These are phyloP conservation scores for Thripadectes ignobilis DNA, from an alignment of 2,797 vertebrate species.

Conservation along the genomic window DNA sequence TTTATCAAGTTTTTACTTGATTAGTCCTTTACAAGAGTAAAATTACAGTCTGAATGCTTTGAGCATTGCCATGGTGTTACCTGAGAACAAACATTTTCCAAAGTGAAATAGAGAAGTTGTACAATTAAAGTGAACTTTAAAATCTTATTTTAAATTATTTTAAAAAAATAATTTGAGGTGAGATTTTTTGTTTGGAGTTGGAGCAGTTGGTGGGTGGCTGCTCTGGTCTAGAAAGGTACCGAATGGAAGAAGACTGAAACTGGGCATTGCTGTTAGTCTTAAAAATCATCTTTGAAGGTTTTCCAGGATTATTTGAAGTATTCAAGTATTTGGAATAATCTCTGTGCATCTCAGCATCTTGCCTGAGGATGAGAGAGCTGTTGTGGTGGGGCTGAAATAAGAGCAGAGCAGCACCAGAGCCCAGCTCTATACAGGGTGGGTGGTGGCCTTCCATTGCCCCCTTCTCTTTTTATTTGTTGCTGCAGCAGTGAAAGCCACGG, in stretches of 20 bases:
- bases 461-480: background rate
- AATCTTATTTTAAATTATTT: too few relatives aligned
- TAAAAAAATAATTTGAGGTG: background rate
- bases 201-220: background rate
- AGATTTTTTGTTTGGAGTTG: background rate
- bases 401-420: background rate
- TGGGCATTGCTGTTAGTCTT: background rate
- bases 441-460: background rate
- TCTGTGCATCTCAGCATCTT: background rate
- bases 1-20: background rate
- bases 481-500: conserved; percentile 79
- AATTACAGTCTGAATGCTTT: background rate
- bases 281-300: background rate
- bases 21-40: background rate
- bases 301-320: background rate
- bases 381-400: background rate
- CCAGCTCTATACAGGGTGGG: background rate
- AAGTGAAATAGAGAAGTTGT: background rate
- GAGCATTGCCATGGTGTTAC: background rate
- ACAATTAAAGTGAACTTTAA: background rate
- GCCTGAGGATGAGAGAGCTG: background rate
- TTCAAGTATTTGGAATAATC: background rate
- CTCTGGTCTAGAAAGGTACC: background rate
- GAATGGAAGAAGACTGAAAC: background rate
- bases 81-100: background rate